Evolutionary conservation across 2,888 invertebrate genomes (phyloP).

Genomic region (Cartodere bifasciata): DNA sequence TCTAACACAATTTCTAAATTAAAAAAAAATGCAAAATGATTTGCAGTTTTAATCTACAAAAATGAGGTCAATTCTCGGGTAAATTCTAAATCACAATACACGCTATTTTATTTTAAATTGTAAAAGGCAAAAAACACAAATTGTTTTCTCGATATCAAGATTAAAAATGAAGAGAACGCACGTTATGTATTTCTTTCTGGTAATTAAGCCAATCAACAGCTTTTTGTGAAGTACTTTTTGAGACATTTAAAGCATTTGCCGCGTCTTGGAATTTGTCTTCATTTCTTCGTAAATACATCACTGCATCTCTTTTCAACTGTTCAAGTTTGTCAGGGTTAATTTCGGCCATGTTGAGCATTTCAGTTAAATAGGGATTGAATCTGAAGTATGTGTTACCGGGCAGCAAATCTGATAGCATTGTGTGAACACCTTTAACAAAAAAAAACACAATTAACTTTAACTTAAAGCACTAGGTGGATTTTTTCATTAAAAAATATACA

Average conservation of each 20-base stretch:
- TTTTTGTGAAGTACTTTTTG: constrained; percentile 33
- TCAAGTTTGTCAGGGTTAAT: constrained; percentile 57
- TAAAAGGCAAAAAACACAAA: too few relatives aligned
- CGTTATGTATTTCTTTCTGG: constrained; percentile 29
- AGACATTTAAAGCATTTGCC: constrained; percentile 35
- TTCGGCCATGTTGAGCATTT: constrained; percentile 70
- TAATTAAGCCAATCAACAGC: constrained; percentile 36
- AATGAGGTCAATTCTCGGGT: too few relatives aligned
- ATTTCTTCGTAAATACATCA: constrained; percentile 69
- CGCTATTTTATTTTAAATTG: too few relatives aligned
- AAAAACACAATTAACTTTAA: neutral
- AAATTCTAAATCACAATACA: too few relatives aligned
- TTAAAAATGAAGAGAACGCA: too few relatives aligned
- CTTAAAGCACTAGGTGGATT: too few relatives aligned
- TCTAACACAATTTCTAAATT: too few relatives aligned
- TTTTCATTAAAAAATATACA: too few relatives aligned
- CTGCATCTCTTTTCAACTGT: constrained; percentile 59
- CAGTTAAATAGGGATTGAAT: constrained; percentile 78
- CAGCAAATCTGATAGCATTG: constrained; percentile 60
- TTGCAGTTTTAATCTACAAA: too few relatives aligned
- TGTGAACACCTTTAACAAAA: constrained; percentile 54
- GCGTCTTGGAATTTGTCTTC: constrained; percentile 61
- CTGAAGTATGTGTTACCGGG: constrained; percentile 65
- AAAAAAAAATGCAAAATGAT: too few relatives aligned
- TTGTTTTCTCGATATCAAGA: too few relatives aligned